phyloP scores from a whole-genome alignment of 2,113 vertebrate genomes.

The Hiodon tergisus region DNA sequence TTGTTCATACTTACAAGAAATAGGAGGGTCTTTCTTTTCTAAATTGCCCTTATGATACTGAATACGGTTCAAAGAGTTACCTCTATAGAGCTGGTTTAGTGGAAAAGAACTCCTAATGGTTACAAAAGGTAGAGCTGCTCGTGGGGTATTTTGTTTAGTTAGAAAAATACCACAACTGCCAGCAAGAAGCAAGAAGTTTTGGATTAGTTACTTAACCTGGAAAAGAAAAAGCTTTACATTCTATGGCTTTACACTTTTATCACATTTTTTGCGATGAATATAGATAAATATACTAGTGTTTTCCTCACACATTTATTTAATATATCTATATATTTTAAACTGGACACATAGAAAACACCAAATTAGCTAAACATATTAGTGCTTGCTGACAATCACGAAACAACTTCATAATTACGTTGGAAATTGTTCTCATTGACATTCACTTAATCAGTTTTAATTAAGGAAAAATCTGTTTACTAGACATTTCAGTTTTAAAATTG shows the following conservation, averaged over 20 bases:
- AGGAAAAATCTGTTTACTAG: neutral
- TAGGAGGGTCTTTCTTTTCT: slow-evolving; percentile 27
- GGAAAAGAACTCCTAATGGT: slow-evolving; percentile 25
- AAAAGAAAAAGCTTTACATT: slow-evolving; percentile 9
- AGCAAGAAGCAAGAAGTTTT: slow-evolving; percentile 1
- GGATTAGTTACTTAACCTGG: neutral
- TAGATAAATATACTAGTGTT: no score
- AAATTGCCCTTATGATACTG: slow-evolving; percentile 19
- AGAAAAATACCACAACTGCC: slow-evolving; percentile 24
- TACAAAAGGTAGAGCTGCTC: slow-evolving; percentile 29
- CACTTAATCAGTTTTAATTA: neutral
- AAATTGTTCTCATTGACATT: no score
- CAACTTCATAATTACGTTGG: no score
- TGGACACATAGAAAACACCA: no score
- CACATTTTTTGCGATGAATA: neutral
- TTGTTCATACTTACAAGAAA: slow-evolving; percentile 28
- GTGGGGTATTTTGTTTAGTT: slow-evolving; percentile 22
- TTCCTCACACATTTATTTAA: no score
- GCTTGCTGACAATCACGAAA: no score
- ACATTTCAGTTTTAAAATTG: neutral
- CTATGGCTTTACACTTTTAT: slow-evolving; percentile 4
- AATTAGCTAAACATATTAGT: no score
- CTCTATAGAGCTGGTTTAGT: slow-evolving; percentile 30
- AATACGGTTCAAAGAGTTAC: slow-evolving; percentile 21
- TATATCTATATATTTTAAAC: no score